These are phyloP conservation scores for Apomyelois bistriatella DNA, from an alignment of 2,888 invertebrate species.

Conservation along the genomic window DNA sequence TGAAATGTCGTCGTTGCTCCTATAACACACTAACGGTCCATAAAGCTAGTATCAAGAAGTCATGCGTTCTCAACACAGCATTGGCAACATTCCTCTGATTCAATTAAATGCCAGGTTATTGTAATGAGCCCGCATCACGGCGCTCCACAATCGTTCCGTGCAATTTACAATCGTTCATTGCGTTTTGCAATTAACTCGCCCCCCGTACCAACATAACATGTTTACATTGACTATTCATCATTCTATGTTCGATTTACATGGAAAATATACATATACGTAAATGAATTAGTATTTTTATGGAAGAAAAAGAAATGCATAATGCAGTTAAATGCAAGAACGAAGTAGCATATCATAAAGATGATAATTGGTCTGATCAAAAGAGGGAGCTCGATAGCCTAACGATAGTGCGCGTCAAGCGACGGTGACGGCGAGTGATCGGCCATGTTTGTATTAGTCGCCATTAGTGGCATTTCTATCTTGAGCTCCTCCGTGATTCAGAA, in stretches of 20 bases:
- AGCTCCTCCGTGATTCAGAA: too few species aligned
- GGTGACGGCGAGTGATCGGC: too few species aligned
- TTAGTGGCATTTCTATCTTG: too few species aligned
- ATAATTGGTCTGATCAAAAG: too few species aligned
- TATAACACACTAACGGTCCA: too few species aligned
- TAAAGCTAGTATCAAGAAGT: background rate
- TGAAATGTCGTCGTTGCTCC: too few species aligned
- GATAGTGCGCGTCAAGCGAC: too few species aligned
- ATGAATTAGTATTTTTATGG: background rate
- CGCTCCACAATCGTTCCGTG: conserved; percentile 55
- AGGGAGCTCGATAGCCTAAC: too few species aligned
- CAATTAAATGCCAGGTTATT: conserved; percentile 69
- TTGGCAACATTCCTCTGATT: conserved; percentile 52
- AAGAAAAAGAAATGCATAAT: background rate
- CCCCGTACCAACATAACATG: conserved; percentile 40
- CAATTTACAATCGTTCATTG: conserved; percentile 68
- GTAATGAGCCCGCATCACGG: conserved; percentile 67
- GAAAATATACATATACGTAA: background rate
- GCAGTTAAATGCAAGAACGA: background rate
- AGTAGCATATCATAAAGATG: too few species aligned
- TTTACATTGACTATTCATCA: conserved; percentile 40
- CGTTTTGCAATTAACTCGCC: conserved; percentile 63
- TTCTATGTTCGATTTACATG: conserved; percentile 32
- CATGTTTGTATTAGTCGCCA: too few species aligned
- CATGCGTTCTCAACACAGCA: conserved; percentile 6